phyloP scores from a whole-genome alignment of 1,140 invertebrate genomes.

The Sycophaga agraensis region DNA sequence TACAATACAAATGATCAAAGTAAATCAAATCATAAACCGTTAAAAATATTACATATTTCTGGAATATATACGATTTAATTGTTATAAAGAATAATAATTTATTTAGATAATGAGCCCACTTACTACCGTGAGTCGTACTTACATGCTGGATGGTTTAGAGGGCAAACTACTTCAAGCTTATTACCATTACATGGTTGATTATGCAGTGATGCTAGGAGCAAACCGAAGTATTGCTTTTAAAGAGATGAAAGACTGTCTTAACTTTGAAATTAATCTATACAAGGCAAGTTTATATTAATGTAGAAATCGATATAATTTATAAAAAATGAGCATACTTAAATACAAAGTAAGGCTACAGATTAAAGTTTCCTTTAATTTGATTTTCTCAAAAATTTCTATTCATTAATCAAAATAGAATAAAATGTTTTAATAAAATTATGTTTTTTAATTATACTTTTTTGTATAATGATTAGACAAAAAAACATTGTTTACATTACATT shows the following conservation, averaged over 20 bases:
- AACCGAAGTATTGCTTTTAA: constrained; percentile 57
- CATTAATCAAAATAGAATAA: too few species aligned
- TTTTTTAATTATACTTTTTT: too few species aligned
- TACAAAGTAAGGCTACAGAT: too few species aligned
- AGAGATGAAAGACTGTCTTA: constrained; percentile 60
- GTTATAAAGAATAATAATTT: background rate
- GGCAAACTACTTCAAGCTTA: constrained; percentile 74
- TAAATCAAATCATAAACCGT: constrained; percentile 56
- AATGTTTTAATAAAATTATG: too few species aligned
- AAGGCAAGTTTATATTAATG: constrained; percentile 55
- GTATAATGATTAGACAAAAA: too few species aligned
- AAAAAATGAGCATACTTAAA: background rate
- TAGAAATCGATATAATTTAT: background rate
- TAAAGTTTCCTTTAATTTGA: too few species aligned
- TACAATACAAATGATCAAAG: constrained; percentile 80
- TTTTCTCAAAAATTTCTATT: too few species aligned
- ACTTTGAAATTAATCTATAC: constrained; percentile 65
- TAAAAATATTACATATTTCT: background rate
- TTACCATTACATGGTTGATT: constrained; percentile 82
- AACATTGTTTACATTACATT: too few species aligned
- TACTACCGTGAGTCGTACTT: background rate
- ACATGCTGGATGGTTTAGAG: background rate
- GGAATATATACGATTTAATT: background rate
- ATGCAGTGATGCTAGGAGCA: constrained; percentile 85
- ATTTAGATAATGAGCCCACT: constrained; percentile 41